Evolutionary conservation across 1,140 invertebrate genomes (phyloP).

Genomic region (Bicyclus anynana): DNA sequence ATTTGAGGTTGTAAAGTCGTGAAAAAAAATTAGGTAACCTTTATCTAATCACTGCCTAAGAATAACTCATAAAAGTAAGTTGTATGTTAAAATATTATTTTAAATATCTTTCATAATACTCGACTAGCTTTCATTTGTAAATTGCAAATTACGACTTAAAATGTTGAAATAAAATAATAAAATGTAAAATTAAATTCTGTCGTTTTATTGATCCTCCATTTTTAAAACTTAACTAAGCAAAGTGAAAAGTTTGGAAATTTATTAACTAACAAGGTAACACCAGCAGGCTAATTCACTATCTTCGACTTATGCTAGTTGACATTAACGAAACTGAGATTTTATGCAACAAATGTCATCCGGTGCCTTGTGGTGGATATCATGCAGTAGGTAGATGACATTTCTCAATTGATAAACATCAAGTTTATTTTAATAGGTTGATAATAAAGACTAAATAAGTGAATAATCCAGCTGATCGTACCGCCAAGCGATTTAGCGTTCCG

Average conservation of each 20-base stretch:
- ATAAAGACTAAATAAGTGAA: background rate
- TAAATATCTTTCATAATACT: slow-evolving; percentile 58
- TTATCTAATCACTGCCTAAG: slow-evolving; percentile 65
- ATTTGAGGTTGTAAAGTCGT: slow-evolving; percentile 35
- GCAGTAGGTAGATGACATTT: no score
- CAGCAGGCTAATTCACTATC: no score
- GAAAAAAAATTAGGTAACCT: slow-evolving; percentile 47
- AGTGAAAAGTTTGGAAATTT: background rate
- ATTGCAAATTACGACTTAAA: slow-evolving; percentile 70
- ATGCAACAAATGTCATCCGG: no score
- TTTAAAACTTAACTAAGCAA: background rate
- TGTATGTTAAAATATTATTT: slow-evolving; percentile 39
- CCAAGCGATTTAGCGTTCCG: no score
- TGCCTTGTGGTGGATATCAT: no score
- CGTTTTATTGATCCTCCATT: slow-evolving; percentile 28
- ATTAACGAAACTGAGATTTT: no score
- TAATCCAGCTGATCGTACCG: no score
- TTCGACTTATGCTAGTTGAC: no score
- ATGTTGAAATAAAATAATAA: slow-evolving; percentile 56
- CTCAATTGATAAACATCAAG: no score
- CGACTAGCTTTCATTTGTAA: slow-evolving; percentile 66
- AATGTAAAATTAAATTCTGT: slow-evolving; percentile 39
- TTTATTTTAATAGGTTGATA: no score
- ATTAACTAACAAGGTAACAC: background rate
- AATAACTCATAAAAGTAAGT: slow-evolving; percentile 53